Conservation (phyloP, 2,797 vertebrate genomes). For the Acomys russatus region DNA sequence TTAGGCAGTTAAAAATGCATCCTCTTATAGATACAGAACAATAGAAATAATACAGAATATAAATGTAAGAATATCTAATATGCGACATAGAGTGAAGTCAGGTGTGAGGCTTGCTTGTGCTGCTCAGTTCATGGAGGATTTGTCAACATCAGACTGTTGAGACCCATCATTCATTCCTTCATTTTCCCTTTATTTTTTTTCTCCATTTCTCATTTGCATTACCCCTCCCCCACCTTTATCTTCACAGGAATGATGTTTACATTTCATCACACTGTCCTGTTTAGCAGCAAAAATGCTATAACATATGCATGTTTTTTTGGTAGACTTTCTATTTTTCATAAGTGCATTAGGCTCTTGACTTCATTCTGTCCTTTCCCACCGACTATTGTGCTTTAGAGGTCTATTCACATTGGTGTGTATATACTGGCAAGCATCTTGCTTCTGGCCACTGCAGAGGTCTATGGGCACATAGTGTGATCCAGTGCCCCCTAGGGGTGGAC, state of each 20-base stretch:
- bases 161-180: background rate
- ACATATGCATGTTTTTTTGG: background rate
- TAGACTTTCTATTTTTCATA: background rate
- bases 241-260: background rate
- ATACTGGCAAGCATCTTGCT: background rate
- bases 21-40: background rate
- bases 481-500: background rate
- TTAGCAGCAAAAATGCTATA: background rate
- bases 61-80: background rate
- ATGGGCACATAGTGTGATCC: background rate
- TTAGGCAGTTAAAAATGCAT: background rate
- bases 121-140: background rate
- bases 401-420: rapidly evolving
- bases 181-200: background rate
- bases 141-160: background rate
- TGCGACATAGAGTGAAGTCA: background rate
- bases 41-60: background rate
- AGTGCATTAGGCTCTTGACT: background rate
- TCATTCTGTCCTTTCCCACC: background rate
- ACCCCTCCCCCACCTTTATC: background rate
- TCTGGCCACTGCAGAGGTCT: background rate
- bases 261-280: background rate
- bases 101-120: background rate
- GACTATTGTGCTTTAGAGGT: background rate
- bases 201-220: background rate